Percentiles rank a stretch among this genome's conserved stretches.
Conservation (phyloP, 2,113 vertebrate genomes). For the Rhabdornis inornatus region DNA sequence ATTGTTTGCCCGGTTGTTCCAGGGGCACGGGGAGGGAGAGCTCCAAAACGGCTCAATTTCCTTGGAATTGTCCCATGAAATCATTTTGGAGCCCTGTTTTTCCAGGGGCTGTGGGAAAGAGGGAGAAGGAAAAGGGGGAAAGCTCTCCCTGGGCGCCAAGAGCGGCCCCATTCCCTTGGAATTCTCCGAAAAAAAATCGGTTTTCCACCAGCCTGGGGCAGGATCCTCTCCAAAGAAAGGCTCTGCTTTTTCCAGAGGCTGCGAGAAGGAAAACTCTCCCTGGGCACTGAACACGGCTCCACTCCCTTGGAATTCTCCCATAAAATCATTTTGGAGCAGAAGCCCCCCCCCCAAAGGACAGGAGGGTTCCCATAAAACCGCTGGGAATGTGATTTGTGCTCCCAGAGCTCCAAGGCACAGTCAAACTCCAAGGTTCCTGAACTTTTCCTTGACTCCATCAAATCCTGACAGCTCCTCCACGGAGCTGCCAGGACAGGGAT, state of each 20-base stretch:
- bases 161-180: neutral
- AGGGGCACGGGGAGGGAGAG: neutral
- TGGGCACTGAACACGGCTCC: neutral
- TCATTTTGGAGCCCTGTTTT: neutral
- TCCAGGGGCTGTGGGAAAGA: neutral
- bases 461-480: neutral
- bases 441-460: neutral
- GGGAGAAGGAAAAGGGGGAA: neutral
- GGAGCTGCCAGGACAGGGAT: neutral
- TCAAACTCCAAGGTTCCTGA: constrained; percentile 14
- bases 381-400: neutral
- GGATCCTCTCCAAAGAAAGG: neutral
- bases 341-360: neutral
- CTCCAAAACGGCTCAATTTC: neutral
- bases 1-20: neutral
- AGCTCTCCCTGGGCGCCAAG: neutral
- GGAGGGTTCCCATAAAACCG: neutral
- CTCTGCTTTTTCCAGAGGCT: neutral
- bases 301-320: neutral
- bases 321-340: neutral
- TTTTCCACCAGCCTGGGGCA: neutral
- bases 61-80: neutral
- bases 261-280: neutral
- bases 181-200: neutral
- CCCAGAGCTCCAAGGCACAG: neutral